These are phyloP conservation scores for Keiferia lycopersicella DNA, from an alignment of 2,888 invertebrate species.

Conservation along the genomic window DNA sequence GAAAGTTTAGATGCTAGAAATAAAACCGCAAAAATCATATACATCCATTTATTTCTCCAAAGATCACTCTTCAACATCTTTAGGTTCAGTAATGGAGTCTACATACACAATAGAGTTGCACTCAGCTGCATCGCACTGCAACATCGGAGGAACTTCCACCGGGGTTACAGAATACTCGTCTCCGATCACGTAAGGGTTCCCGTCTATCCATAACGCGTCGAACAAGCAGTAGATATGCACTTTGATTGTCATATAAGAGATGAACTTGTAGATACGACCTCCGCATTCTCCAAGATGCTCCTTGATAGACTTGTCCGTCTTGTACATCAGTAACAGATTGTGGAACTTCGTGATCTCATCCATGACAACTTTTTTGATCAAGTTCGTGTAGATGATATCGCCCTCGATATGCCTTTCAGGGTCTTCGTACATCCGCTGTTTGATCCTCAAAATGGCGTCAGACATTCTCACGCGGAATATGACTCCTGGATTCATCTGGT, in stretches of 20 bases:
- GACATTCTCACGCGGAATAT: constrained; percentile 74
- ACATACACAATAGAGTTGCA: constrained; percentile 73
- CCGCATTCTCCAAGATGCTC: constrained; percentile 75
- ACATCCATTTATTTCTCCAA: background rate
- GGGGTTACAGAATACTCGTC: constrained; percentile 75
- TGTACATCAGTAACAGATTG: constrained; percentile 69
- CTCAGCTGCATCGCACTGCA: constrained; percentile 73
- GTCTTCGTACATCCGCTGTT: constrained; percentile 75
- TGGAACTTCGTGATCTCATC: constrained; percentile 76
- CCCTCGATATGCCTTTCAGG: constrained; percentile 72
- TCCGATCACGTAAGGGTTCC: constrained; percentile 73
- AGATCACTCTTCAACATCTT: constrained; percentile 64
- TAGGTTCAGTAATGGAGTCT: constrained; percentile 72
- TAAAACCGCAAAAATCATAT: constrained; percentile 23
- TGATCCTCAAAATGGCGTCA: constrained; percentile 70
- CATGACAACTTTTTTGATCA: constrained; percentile 73
- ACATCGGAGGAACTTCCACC: constrained; percentile 68
- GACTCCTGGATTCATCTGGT: constrained; percentile 64
- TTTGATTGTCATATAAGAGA: constrained; percentile 75
- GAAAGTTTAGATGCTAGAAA: background rate
- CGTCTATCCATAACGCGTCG: constrained; percentile 74
- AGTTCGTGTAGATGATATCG: constrained; percentile 72
- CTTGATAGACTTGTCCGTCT: constrained; percentile 71
- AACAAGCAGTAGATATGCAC: constrained; percentile 75
- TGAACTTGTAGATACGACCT: constrained; percentile 72